Conservation (phyloP, 1,140 invertebrate species). For the Saccostrea cuccullata region DNA sequence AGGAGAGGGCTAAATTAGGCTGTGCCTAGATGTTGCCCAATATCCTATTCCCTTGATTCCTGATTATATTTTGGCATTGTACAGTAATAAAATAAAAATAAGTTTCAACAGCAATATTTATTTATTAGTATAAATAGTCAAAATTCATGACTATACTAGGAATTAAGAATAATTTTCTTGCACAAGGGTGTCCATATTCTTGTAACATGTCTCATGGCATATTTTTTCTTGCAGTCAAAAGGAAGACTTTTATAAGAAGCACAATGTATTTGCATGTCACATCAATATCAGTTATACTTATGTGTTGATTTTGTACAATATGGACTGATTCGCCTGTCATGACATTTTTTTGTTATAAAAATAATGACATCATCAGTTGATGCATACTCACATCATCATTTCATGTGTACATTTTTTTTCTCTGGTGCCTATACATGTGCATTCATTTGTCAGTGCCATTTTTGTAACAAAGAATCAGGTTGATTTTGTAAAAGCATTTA, state of each 20-base stretch:
- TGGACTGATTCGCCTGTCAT: conserved; percentile 13
- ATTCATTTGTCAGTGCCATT: conserved; percentile 35
- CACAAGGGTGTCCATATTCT: too few species aligned
- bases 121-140: background rate
- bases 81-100: too few species aligned
- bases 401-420: conserved; percentile 28
- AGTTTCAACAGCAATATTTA: background rate
- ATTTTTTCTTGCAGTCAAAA: background rate
- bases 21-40: too few species aligned
- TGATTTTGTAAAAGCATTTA: conserved; percentile 37
- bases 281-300: background rate
- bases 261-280: conserved; percentile 28
- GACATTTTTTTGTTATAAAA: background rate
- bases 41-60: background rate
- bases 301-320: background rate
- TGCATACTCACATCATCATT: background rate
- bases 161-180: too few species aligned
- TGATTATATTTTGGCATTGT: too few species aligned
- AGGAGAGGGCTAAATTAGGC: too few species aligned
- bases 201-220: background rate
- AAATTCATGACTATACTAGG: too few species aligned
- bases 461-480: conserved; percentile 31
- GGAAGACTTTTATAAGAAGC: background rate
- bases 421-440: conserved; percentile 21
- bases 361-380: conserved; percentile 15